Base-by-base conservation (phyloP, 2,888 invertebrate genomes). In the Tachina grossa region DNA sequence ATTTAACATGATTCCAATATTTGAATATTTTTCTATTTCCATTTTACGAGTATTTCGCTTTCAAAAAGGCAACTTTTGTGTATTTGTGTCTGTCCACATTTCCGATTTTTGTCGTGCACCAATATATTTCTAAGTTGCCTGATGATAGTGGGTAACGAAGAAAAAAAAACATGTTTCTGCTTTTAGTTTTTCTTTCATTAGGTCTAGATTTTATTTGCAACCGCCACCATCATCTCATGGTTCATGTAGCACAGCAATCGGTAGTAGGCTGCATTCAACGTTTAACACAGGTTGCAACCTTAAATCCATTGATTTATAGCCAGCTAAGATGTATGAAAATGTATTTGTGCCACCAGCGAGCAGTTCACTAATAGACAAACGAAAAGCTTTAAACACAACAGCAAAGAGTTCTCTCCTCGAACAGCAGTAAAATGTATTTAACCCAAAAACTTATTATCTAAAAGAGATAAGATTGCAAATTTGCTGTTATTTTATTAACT, bases 251-350 rank as follows among this genome's bases (percentile, higher is more conserved):
- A 81, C 63, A 22, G 57, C 77, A 81, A 77, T 68, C 68, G 39
- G 75, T 75, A 69, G 81, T 75, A 82, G 81, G 75, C 55, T 69
- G 41, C 45, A 63, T 82, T 55, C 49, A 72, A 55, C 63, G 71
- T 71, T 84, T 41, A 77, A 84, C 77, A 81, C 84, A 77, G 81
- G 84, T 84, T 84, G 84, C 81, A 84, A 81, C 81, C 81, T 84
- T 74, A 84, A 74, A 72, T 53, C 47, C 61, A 77, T 72, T 84
- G 84, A 84, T 84, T 84, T 84, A 84, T 84, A 68, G 22, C 76
- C 81, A 68, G 22, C 76, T 31, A 31, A 65, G 51, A 57, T 63
- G 78, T 43, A 78, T 78, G 43, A 10, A 45, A 45, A 76, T 66
- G 45, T 55, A 19, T 57, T 43, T 77, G 39, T 19, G 49, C 55